phyloP scores from a whole-genome alignment of 2,797 vertebrate species.

The Cossypha dichroa region DNA sequence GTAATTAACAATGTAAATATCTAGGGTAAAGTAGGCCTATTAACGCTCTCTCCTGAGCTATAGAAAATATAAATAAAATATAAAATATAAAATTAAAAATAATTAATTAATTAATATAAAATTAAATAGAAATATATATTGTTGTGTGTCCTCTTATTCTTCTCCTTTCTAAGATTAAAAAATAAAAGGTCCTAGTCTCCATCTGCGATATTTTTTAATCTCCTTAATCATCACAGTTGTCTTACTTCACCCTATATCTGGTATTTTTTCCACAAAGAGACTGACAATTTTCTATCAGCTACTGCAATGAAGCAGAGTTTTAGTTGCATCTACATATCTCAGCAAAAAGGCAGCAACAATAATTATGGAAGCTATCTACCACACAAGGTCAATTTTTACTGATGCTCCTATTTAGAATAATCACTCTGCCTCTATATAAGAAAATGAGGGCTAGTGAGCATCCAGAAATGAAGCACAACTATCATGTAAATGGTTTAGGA shows the following conservation, averaged over 20 bases:
- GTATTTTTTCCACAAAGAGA: neutral
- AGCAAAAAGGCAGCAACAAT: neutral
- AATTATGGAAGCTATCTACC: neutral
- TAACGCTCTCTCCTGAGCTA: neutral
- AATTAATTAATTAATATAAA: too few species aligned
- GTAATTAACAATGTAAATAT: neutral
- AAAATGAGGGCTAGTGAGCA: neutral
- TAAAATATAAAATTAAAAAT: too few species aligned
- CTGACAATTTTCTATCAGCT: neutral
- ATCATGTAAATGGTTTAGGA: neutral
- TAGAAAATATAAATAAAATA: neutral
- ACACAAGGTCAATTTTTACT: neutral
- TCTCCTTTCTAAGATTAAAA: neutral
- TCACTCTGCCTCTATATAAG: neutral
- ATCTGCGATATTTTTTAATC: neutral
- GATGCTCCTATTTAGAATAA: neutral
- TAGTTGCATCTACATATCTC: neutral
- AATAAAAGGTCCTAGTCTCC: neutral
- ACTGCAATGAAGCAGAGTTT: neutral
- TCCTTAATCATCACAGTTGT: neutral
- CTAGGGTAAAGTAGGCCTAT: neutral
- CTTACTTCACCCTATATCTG: neutral
- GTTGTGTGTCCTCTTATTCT: neutral
- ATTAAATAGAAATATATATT: neutral
- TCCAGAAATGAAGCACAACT: neutral